Percentiles rank a stretch among this genome's conserved stretches.
These are phyloP conservation scores for Cassiopea andromeda DNA, from an alignment of 30 jellyfish, hydroid and myxozoan genomes.

Conservation along the genomic window DNA sequence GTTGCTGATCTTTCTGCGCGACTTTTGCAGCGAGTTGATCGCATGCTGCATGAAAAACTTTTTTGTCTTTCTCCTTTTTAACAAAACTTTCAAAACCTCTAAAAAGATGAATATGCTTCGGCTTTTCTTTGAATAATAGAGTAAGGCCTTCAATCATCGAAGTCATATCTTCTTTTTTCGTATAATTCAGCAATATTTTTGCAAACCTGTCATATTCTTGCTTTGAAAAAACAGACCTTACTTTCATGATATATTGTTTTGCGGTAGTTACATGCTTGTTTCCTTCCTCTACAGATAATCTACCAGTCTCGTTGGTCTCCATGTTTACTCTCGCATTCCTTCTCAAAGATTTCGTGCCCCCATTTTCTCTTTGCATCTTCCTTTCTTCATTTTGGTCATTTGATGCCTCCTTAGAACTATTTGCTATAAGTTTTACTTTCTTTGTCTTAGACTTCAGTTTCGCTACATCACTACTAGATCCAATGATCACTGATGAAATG, in stretches of 20 bases:
- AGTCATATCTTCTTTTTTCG: conserved; percentile 27
- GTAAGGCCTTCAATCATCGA: conserved; percentile 14
- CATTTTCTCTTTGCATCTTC: neutral
- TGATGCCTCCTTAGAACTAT: neutral
- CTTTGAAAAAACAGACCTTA: neutral
- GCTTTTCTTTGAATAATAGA: neutral
- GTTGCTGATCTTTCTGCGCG: neutral
- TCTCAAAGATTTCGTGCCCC: neutral
- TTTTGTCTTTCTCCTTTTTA: conserved; percentile 56
- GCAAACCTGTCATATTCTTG: conserved; percentile 48
- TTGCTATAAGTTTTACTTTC: conserved; percentile 16
- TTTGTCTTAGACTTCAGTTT: neutral
- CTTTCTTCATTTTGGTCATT: neutral
- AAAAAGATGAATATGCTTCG: conserved; percentile 21
- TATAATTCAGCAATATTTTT: conserved; percentile 18
- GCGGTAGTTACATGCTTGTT: neutral
- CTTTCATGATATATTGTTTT: conserved; percentile 3
- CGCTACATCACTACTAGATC: neutral
- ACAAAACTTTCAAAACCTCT: conserved; percentile 68
- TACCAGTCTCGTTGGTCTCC: neutral
- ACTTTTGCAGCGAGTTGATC: conserved; percentile 24
- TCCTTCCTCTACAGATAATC: neutral
- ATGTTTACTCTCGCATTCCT: neutral
- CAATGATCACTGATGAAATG: neutral
- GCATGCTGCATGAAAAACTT: conserved; percentile 44